A percentile compares a stretch with the other conserved stretches of the same genome.
Conservation (phyloP, 2,888 invertebrate genomes). For the Pachymerium ferrugineum region DNA sequence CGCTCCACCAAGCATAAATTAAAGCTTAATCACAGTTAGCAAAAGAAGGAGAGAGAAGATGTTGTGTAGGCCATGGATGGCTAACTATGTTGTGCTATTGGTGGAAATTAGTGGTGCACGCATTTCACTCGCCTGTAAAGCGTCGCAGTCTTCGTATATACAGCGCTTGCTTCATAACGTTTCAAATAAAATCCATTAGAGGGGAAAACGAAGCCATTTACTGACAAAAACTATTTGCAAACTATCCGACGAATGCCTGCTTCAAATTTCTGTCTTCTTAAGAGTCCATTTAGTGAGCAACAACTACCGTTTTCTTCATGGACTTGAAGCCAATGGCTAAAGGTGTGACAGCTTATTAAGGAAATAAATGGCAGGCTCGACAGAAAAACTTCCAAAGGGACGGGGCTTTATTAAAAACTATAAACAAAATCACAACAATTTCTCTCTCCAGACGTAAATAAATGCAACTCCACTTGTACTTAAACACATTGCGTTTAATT, state of each 20-base stretch:
- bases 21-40: slow-evolving; percentile 20
- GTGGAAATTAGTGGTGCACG: slow-evolving; percentile 11
- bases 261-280: slow-evolving; percentile 19
- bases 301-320: slow-evolving; percentile 11
- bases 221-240: slow-evolving; percentile 21
- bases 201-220: slow-evolving; percentile 19
- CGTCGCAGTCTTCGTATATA: neutral
- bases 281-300: slow-evolving; percentile 13
- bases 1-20: slow-evolving; percentile 25
- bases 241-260: slow-evolving; percentile 22
- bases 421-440: slow-evolving; percentile 11
- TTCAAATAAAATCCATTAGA: slow-evolving; percentile 12
- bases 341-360: slow-evolving; percentile 27
- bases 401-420: neutral
- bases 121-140: neutral
- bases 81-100: slow-evolving; percentile 25
- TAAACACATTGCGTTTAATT: neutral
- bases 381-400: neutral
- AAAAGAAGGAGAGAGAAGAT: neutral
- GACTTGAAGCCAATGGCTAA: neutral
- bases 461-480: neutral
- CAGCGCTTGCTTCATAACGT: neutral
- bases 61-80: too few species aligned
- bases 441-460: neutral
- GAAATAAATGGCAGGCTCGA: slow-evolving; percentile 5